Percentiles rank a stretch among this genome's conserved stretches.
Evolutionary conservation across 2,797 vertebrate species (phyloP).

Genomic region (Anas capensis): DNA sequence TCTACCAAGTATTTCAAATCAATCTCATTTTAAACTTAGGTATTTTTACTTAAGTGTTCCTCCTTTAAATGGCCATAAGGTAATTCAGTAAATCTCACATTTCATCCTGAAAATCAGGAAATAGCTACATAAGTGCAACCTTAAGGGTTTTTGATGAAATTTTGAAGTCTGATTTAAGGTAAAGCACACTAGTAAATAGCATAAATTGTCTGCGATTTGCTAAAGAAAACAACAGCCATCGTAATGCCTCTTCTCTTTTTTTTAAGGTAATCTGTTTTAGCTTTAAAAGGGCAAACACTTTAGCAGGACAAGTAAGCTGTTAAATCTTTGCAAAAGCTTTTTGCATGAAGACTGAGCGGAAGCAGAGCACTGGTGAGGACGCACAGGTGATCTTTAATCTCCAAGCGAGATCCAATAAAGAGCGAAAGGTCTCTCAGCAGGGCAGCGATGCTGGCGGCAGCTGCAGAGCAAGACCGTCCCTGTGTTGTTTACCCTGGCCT

Average conservation of each 20-base stretch:
- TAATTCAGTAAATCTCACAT: background rate
- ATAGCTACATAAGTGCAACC: background rate
- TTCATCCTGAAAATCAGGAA: slow-evolving; percentile 32
- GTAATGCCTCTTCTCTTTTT: background rate
- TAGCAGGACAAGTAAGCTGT: background rate
- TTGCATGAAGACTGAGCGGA: background rate
- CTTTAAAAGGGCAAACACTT: background rate
- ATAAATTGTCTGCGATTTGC: slow-evolving; percentile 44
- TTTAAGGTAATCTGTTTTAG: background rate
- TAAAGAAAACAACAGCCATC: slow-evolving; percentile 2
- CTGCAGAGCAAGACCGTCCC: background rate
- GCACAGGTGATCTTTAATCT: background rate
- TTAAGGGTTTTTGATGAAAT: background rate
- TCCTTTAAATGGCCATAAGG: background rate
- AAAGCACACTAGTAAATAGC: background rate
- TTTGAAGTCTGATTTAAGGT: slow-evolving; percentile 26
- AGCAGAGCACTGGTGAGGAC: background rate
- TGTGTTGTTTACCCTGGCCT: background rate
- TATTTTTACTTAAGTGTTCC: slow-evolving; percentile 9
- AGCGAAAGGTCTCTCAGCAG: background rate
- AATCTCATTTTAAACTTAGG: slow-evolving; percentile 28
- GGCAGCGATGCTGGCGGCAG: background rate
- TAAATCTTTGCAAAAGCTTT: background rate
- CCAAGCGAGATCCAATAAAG: background rate
- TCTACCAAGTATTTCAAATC: background rate